phyloP scores from a whole-genome alignment of 1,140 invertebrate genomes.

The Tigriopus japonicus region DNA sequence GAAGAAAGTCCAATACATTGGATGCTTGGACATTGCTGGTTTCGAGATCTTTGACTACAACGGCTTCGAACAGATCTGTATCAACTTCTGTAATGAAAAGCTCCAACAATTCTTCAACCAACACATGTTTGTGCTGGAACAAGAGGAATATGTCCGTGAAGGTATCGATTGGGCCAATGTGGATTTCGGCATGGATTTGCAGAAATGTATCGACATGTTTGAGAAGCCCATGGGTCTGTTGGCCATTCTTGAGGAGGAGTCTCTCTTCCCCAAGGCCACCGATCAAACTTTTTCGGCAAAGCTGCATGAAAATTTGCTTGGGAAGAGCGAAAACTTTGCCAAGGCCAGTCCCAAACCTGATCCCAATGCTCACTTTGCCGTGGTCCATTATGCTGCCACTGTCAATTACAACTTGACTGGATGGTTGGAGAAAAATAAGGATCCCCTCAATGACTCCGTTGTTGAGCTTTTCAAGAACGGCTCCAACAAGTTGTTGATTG shows the following conservation, averaged over 20 bases:
- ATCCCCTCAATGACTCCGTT: slow-evolving; percentile 95
- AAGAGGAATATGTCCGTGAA: slow-evolving; percentile 95
- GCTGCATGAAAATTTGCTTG: slow-evolving; percentile 93
- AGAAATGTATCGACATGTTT: slow-evolving; percentile 71
- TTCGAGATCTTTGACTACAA: slow-evolving; percentile 92
- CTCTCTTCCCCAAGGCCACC: slow-evolving; percentile 99
- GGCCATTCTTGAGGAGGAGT: slow-evolving; percentile 99
- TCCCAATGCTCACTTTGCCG: slow-evolving; percentile 89
- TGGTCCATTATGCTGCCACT: slow-evolving; percentile 94
- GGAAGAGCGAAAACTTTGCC: slow-evolving; percentile 90
- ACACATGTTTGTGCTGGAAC: slow-evolving; percentile 94
- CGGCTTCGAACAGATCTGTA: slow-evolving; percentile 94
- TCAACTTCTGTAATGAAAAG: slow-evolving; percentile 97
- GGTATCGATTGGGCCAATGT: slow-evolving; percentile 98
- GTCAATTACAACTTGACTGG: slow-evolving; percentile 92
- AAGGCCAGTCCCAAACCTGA: slow-evolving; percentile 84
- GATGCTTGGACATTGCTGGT: slow-evolving; percentile 99
- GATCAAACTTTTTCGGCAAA: slow-evolving; percentile 96
- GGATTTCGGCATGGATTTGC: slow-evolving; percentile 97
- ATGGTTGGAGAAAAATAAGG: slow-evolving; percentile 99
- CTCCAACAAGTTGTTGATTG: slow-evolving; percentile 56
- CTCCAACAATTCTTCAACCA: slow-evolving; percentile 96
- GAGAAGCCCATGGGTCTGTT: slow-evolving; percentile 91
- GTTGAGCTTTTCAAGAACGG: slow-evolving; percentile 94
- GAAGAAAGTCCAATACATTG: slow-evolving; percentile 94